A percentile compares a stretch with the other conserved stretches of the same genome.
Conservation (phyloP, 2,797 vertebrate genomes). For the Chiloscyllium punctatum region DNA sequence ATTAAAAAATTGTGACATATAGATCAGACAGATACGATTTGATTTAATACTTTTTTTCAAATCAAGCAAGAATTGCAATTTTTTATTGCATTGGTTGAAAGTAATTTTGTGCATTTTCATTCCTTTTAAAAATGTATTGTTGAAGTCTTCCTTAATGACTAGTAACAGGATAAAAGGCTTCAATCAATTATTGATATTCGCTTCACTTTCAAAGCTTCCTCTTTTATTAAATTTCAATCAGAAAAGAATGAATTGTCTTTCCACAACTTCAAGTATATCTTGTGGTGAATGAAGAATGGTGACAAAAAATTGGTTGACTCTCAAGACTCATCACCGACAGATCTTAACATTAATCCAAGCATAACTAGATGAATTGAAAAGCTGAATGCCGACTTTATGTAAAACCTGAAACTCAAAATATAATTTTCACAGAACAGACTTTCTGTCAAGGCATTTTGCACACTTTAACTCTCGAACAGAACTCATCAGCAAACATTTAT, state of each 20-base stretch:
- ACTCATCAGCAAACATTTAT: background rate
- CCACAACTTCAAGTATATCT: background rate
- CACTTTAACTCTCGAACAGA: background rate
- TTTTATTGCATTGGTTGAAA: background rate
- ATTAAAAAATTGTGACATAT: background rate
- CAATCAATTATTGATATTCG: slow-evolving; percentile 31
- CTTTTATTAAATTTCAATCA: slow-evolving; percentile 26
- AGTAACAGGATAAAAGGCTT: slow-evolving; percentile 6
- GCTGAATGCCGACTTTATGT: background rate
- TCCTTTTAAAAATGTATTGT: background rate
- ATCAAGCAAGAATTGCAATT: background rate
- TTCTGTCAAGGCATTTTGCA: background rate
- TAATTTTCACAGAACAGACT: background rate
- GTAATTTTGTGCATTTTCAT: slow-evolving; percentile 26
- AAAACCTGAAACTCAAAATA: background rate
- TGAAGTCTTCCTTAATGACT: slow-evolving; percentile 8
- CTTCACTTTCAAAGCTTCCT: slow-evolving; percentile 23
- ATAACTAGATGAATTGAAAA: background rate
- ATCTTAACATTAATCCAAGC: background rate
- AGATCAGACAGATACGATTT: background rate
- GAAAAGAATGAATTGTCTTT: slow-evolving; percentile 18
- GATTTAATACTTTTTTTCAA: background rate
- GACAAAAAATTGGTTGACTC: background rate
- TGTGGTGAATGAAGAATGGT: background rate
- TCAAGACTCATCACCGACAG: background rate